Conservation (phyloP, 2,888 invertebrate genomes). For the Tuta absoluta region DNA sequence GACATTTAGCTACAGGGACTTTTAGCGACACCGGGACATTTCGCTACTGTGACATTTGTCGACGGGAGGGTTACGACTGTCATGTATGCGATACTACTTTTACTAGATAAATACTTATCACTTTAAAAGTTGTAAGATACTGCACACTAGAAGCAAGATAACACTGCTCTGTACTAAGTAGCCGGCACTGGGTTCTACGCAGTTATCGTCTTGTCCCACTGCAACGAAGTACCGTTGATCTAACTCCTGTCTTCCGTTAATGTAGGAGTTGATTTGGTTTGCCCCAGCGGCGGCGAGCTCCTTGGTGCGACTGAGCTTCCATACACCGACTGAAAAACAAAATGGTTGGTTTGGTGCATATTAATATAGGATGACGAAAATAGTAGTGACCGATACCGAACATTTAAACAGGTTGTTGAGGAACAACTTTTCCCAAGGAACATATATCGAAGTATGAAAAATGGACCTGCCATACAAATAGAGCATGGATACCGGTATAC, state of each 20-base stretch:
- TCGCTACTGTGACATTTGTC: too few relatives aligned
- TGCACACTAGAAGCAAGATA: conserved; percentile 57
- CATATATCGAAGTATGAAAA: too few relatives aligned
- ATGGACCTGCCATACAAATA: too few relatives aligned
- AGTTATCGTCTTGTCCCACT: conserved; percentile 54
- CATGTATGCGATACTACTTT: too few relatives aligned
- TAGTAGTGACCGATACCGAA: too few relatives aligned
- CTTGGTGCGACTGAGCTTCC: conserved; percentile 65
- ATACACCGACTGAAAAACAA: conserved; percentile 59
- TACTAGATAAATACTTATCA: conserved; percentile 36
- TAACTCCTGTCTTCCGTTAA: conserved; percentile 51
- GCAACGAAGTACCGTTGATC: conserved; percentile 56
- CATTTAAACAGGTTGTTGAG: too few relatives aligned
- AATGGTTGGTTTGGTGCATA: background rate
- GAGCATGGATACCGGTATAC: too few relatives aligned
- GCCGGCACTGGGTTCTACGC: conserved; percentile 62
- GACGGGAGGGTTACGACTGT: too few relatives aligned
- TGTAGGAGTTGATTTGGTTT: conserved; percentile 46
- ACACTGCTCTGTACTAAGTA: conserved; percentile 61
- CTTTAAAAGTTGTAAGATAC: conserved; percentile 47
- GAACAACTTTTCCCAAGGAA: too few relatives aligned
- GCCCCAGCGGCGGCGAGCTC: conserved; percentile 41
- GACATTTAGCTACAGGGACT: too few relatives aligned
- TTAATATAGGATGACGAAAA: background rate
- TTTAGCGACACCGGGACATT: too few relatives aligned